These are phyloP conservation scores for Tringa solitaria DNA, from an alignment of 2,113 vertebrate genomes.

Conservation along the genomic window DNA sequence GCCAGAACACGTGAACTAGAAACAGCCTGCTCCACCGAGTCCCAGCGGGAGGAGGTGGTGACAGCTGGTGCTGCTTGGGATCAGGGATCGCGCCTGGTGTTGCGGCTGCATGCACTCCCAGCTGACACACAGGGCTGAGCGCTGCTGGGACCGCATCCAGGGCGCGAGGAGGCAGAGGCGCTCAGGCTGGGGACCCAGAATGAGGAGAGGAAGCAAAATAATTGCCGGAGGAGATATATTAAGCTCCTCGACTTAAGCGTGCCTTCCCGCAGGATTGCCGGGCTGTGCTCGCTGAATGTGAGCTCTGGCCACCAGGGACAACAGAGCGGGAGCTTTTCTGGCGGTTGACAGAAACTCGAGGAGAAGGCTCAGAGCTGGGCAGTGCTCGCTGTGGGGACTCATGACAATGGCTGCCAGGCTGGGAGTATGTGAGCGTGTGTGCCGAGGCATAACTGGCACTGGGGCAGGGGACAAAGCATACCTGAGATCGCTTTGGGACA, in stretches of 20 bases:
- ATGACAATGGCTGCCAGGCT: not conserved
- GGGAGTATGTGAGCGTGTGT: not conserved
- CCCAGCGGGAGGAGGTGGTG: not conserved
- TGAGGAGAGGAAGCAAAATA: not conserved
- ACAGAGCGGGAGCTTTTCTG: not conserved
- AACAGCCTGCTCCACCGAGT: not conserved
- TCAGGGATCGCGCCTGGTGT: not conserved
- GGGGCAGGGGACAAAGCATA: not conserved
- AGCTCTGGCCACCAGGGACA: not conserved
- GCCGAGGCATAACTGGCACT: not conserved
- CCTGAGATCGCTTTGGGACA: not conserved
- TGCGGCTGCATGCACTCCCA: not conserved
- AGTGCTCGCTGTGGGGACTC: not conserved
- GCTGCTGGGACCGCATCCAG: not conserved
- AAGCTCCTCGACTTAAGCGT: not conserved
- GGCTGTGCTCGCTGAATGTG: not conserved
- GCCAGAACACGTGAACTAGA: not conserved
- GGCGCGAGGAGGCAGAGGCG: accelerated
- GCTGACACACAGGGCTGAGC: not conserved
- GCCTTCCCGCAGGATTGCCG: not conserved
- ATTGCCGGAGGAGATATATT: constrained; percentile 20
- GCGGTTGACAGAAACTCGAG: accelerated
- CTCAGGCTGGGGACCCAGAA: not conserved
- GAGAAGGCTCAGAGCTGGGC: not conserved
- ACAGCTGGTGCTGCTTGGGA: constrained; percentile 35